Evolutionary conservation across 2,113 vertebrate genomes (phyloP), one percentile per base, ranked within the genome.

Genomic region (Empidonax traillii): DNA sequence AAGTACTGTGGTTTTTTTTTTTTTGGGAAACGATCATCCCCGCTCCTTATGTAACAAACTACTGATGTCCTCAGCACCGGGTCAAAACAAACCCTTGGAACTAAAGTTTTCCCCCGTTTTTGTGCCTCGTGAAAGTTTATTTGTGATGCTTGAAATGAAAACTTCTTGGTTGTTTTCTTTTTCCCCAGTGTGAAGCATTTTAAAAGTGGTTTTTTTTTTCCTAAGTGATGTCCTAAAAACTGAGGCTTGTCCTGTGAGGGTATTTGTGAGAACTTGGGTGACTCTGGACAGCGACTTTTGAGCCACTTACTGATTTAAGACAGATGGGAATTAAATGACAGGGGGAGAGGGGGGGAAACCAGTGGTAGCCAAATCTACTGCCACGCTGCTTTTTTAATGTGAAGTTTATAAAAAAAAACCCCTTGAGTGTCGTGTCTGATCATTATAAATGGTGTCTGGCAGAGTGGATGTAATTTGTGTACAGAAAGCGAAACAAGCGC

Each of bases 361-460:
- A 88, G 63, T 81, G 58, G 90, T 82, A 92, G 90, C 79, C 51
- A 78, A 74, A 56, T 80, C n/a, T 20, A 62, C 62, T 71, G 85
- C 76, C 85, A 20, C 35, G 49, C 73, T 89, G 89, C 86, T 93
- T 97, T 97, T 97, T 88, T 91, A 93, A 93, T 93, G 83, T 35
- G 59, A 72, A 92, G 62, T 75, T 93, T 73, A 41, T 59, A 67
- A 59, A 89, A 55, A 91, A 96, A 91, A 96, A 39, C 61, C 37
- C 37, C 73, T 68, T 85, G 92, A 97, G 94, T 96, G 85, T 97
- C 67, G 4, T 41, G 88, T 94, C 86, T 90, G 93, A 96, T 97
- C 68, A 55, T 87, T 95, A 76, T 90, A 94, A 92, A 97, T 94
- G 89, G 84, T 87, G 52, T 96, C 96, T 95, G 97, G 95, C 78